Evolutionary conservation across 2,888 invertebrate genomes (phyloP), one percentile per base, ranked within the genome.

Genomic region (Reticulitermes lucifugus): DNA sequence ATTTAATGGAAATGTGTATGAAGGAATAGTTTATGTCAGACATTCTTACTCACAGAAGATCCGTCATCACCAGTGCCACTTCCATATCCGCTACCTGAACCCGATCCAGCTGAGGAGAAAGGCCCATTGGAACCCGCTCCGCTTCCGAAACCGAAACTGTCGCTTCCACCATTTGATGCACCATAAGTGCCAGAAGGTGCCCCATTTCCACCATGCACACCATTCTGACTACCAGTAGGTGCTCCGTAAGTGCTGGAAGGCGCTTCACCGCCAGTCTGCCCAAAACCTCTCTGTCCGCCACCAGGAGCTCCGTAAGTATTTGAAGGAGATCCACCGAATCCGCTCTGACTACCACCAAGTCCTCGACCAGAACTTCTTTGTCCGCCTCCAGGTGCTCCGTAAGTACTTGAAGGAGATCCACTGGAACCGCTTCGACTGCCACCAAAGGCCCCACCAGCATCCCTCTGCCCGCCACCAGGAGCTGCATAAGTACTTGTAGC

Each of bases 401-500:
- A 82, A n/a, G 83, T 84, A 75, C 85, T 83, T 22, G 87, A 84
- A 22, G 85, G 84, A 18, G 79, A 77, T 22, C 83, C 84, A 35
- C 85, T 85, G 51, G 73, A 70, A 59, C 21, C 5, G 12, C 55
- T 12, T 1, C 77, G 35, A 4, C 35, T 79, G 21, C 84, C 83
- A 46, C 80, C 43, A 0, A 55, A n/a, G 41, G 46, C 46, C 9
- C 46, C 46, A 7, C 35, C 35, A 35, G 35, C 2, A 35, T 35
- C 35, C 4, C 46, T 46, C 12, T 46, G 46, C 10, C 84, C 60
- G 25, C 60, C 79, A 18, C 65, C 81, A 65, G 86, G 85, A 9
- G 86, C 87, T 22, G 85, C 85, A 59, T 85, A 86, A 10, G 83
- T 83, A 35, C 83, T 85, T 21, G 87, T 85, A 7, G 85, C 86